Evolutionary conservation across 2,113 vertebrate genomes (phyloP), one percentile per base, ranked within the genome.

Genomic region (Jacana jacana): DNA sequence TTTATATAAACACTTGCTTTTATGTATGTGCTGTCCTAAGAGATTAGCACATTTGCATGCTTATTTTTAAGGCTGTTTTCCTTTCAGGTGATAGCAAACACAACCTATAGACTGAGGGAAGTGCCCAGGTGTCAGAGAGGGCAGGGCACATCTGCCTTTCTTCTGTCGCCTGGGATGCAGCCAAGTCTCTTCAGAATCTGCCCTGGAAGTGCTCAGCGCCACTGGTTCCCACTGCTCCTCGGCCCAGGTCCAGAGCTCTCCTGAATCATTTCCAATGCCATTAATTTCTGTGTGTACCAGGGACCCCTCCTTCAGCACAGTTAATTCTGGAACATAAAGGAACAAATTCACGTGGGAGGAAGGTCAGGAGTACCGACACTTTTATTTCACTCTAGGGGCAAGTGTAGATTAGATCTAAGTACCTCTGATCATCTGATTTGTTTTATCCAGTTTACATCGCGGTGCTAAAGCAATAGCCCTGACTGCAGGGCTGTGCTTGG

Each of bases 1-100:
- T 96, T 92, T 96, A 91, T 97, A 94, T 76, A 96, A 97, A 97
- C 94, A 93, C 82, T 95, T 85, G 72, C 80, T 96, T 95, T 96
- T 87, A 66, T 80, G 79, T 89, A 75, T 81, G 61, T 66, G 89
- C 94, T 97, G 94, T 96, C 93, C 93, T 76, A 44, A 94, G 80
- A 95, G 94, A 94, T 96, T 91, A 96, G 81, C 93, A 68, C 31
- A 11, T 65, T 83, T 80, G 35, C 13, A 19, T 54, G 49, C 49
- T 60, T 66, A 63, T 70, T 87, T 95, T 87, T 40, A 70, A 91
- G 83, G 61, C 7, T n/a, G 39, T 80, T 89, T 81, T 75, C 20
- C 81, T 93, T 72, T 87, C 79, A 91, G 71, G 90, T 92, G 88
- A 82, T 71, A 64, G 65, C 40, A 64, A 90, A 91, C 3, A 10